A percentile compares a stretch with the other conserved stretches of the same genome.
Conservation (phyloP, 2,888 invertebrate genomes). For the Diaprepes abbreviatus region DNA sequence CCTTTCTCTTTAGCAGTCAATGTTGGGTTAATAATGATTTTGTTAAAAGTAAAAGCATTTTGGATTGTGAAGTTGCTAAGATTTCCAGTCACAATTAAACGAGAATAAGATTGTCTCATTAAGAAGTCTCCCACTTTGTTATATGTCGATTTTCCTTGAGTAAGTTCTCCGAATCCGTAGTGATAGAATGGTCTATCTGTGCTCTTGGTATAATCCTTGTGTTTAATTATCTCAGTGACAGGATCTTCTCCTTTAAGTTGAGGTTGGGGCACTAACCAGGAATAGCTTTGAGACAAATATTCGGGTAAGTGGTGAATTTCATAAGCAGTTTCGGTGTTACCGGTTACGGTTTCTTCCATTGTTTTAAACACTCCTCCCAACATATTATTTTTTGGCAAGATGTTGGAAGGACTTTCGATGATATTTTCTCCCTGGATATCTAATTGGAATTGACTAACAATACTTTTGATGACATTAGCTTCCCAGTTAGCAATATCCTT, state of each 20-base stretch:
- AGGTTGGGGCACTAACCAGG: constrained; percentile 69
- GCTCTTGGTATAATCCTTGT: constrained; percentile 75
- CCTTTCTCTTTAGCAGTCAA: constrained; percentile 74
- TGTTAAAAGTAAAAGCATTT: constrained; percentile 75
- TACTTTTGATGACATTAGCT: constrained; percentile 78
- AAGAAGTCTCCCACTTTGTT: constrained; percentile 63
- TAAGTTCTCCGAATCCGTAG: constrained; percentile 73
- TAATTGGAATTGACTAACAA: constrained; percentile 78
- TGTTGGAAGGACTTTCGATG: constrained; percentile 71
- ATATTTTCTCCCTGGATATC: constrained; percentile 69
- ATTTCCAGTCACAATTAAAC: constrained; percentile 71
- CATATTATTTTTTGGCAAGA: constrained; percentile 64
- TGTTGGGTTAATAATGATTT: constrained; percentile 73
- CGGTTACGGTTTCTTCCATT: constrained; percentile 80
- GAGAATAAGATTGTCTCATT: constrained; percentile 72
- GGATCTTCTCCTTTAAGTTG: constrained; percentile 68
- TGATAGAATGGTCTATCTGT: constrained; percentile 74
- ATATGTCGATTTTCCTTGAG: constrained; percentile 57
- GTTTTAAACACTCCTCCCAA: constrained; percentile 75
- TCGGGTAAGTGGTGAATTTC: constrained; percentile 74
- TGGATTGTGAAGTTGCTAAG: constrained; percentile 75
- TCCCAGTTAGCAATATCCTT: constrained; percentile 72
- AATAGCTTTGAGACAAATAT: constrained; percentile 72
- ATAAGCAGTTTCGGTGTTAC: constrained; percentile 78
- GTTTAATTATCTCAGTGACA: constrained; percentile 75